Conservation (phyloP, 2,113 vertebrate genomes). For the Aptenodytes patagonicus region DNA sequence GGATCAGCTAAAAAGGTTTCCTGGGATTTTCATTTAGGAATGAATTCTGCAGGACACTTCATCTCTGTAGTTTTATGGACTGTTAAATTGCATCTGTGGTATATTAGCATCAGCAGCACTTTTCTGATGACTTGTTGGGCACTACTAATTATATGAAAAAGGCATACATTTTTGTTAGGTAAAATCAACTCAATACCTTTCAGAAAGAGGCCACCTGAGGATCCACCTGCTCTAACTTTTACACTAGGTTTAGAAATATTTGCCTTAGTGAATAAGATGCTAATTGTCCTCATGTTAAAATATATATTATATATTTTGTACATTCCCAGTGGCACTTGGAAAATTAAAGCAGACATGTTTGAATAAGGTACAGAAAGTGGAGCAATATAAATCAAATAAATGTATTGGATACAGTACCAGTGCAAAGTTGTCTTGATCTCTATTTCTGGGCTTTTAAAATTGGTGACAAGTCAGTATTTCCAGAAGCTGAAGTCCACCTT, state of each 20-base stretch:
- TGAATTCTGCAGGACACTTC: not conserved
- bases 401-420: not conserved
- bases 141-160: not conserved
- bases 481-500: not conserved
- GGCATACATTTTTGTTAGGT: not conserved
- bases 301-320: not conserved
- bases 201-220: not conserved
- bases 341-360: not conserved
- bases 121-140: not conserved
- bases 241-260: not conserved
- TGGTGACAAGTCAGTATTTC: not conserved
- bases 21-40: constrained; percentile 17
- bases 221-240: not conserved
- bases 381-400: not conserved
- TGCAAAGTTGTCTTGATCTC: not conserved
- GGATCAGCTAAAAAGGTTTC: not conserved
- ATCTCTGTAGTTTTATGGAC: not conserved
- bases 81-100: not conserved
- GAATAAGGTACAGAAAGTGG: not conserved
- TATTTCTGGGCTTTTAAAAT: not conserved
- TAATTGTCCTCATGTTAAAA: not conserved
- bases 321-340: not conserved
- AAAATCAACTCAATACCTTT: not conserved
- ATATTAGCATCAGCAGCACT: not conserved
- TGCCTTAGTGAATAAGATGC: not conserved